phyloP scores from a whole-genome alignment of 2,113 vertebrate species.

The Suricata suricatta region DNA sequence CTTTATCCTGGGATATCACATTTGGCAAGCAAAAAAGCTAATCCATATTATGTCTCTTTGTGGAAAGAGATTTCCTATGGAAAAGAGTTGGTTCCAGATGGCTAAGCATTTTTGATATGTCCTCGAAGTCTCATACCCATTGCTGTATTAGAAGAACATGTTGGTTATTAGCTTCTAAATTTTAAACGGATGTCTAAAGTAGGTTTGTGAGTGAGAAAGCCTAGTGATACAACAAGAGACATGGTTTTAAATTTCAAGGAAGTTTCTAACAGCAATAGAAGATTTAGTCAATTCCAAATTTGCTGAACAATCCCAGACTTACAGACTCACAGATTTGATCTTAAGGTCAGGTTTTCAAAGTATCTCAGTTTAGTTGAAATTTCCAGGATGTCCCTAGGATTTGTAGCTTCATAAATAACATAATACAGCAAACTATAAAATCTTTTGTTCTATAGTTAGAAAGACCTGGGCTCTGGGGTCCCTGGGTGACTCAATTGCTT shows the following conservation, averaged over 20 bases:
- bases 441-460: neutral
- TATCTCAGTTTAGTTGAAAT: neutral
- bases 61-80: conserved; percentile 42
- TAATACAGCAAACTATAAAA: neutral
- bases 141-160: conserved; percentile 50
- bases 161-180: conserved; percentile 58
- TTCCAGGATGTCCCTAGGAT: neutral
- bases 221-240: neutral
- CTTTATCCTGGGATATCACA: conserved; percentile 34
- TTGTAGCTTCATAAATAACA: neutral
- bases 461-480: neutral
- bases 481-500: no score
- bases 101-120: conserved; percentile 42
- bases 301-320: neutral
- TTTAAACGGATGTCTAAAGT: conserved; percentile 24
- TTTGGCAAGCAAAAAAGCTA: conserved; percentile 46
- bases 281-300: neutral
- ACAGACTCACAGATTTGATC: neutral
- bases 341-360: neutral
- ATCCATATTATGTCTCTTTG: conserved; percentile 22
- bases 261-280: neutral
- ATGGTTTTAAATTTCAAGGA: neutral
- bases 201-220: neutral
- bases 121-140: conserved; percentile 51
- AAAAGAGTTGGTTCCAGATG: conserved; percentile 59